phyloP scores from a whole-genome alignment of 2,113 vertebrate species.

The Chaetodon auriga region DNA sequence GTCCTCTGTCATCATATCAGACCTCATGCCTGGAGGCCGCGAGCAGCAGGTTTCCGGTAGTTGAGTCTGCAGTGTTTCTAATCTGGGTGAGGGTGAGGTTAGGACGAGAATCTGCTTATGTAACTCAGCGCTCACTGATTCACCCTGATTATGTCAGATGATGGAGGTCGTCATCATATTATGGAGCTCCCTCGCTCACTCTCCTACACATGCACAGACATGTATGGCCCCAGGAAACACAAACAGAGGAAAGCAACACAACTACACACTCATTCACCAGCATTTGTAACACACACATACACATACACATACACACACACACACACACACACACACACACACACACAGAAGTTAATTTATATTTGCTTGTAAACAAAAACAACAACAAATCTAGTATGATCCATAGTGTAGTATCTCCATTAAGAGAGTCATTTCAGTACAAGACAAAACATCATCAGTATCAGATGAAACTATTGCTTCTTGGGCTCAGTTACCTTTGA shows the following conservation, averaged over 20 bases:
- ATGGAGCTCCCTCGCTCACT: not conserved
- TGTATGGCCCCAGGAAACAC: not conserved
- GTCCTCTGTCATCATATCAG: not conserved
- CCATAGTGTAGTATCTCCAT: not conserved
- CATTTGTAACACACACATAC: not conserved
- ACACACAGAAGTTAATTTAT: no score
- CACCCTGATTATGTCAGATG: slow-evolving; percentile 74
- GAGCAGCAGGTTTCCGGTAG: slow-evolving; percentile 25
- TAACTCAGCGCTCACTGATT: slow-evolving; percentile 61
- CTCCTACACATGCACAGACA: not conserved
- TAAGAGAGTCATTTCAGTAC: not conserved
- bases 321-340: not conserved
- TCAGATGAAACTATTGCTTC: not conserved
- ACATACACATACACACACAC: no score
- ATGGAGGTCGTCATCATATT: slow-evolving; percentile 53
- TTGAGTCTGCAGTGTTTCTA: slow-evolving; percentile 41
- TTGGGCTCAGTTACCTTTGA: no score
- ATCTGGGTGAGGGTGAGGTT: slow-evolving; percentile 45
- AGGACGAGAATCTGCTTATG: slow-evolving; percentile 64
- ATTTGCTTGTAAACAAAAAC: not conserved
- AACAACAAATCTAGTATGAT: not conserved
- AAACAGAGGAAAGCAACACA: not conserved
- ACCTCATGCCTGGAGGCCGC: not conserved
- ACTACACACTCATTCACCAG: not conserved
- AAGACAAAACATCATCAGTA: not conserved